Base-by-base conservation (phyloP, 1,140 invertebrate genomes). In the Batillaria attramentaria region DNA sequence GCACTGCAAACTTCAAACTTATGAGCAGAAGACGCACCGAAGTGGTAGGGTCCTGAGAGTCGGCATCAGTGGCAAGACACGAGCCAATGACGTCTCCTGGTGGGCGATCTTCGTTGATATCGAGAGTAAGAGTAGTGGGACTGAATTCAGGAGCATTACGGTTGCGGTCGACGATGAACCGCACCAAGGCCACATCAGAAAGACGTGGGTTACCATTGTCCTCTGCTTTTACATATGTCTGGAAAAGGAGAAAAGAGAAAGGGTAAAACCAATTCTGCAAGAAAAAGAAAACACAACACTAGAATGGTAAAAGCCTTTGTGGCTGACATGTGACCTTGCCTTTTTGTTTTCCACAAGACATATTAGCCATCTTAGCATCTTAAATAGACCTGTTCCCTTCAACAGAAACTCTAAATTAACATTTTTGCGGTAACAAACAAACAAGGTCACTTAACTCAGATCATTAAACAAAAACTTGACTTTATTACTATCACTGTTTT, bases 101-200 rank as follows among this genome's bases (percentile, higher is more conserved):
- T 46, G 68, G n/a, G 6, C 72, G 70, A 18, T 78, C 84, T 65
- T 88, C 87, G 8, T 72, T 77, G 46, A 88, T 82, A 10, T 72
- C 80, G 13, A 69, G 41, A 8, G 65, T 57, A 43, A 84, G 84
- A 20, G n/a, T 65, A 3, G 41, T 72, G 18, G 60, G 33, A 35
- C 95, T 94, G 87, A 97, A 97, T 28, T 95, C 94, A n/a, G 94
- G 91, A 37, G 93, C 91, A 6, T 93, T 93, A 3, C 93, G 92
- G 3, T 96, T 94, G 87, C 96, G 96, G 73, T 95, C 94, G 18
- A 98, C 95, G 83, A 94, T 96, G 0, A 97, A 93, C 3, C 94
- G 95, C 0, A 97, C 75, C 8, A 80, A n/a, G 5, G 74, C 70
- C 28, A 70, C 72, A 70, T 76, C 81, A 28, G 46, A 42, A 31